Evolutionary conservation across 2,888 invertebrate genomes (phyloP), one percentile per base, ranked within the genome.

Genomic region (Masnerella sp.): DNA sequence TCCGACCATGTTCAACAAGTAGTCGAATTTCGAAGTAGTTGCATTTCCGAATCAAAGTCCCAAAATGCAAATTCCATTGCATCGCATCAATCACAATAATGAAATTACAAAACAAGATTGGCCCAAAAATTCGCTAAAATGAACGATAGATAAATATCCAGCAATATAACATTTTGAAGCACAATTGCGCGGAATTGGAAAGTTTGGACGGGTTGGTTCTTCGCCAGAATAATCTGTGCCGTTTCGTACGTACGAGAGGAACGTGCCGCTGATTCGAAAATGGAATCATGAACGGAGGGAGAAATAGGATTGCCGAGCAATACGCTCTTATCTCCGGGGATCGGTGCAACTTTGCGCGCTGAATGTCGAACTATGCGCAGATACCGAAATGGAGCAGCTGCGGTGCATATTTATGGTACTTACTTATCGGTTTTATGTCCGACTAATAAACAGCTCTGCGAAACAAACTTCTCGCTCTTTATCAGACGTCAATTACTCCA

Each of bases 301-400:
- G 62, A 52, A 64, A 64, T 64, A 52, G 43, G 62, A 64, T 52
- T 49, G 20, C 52, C 43, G 34, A 34, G 62, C 52, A 64, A 52
- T 64, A 43, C 22, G 52, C 52, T 52, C 43, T 42, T 52, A 51
- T 51, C 62, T 49, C 62, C 9, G 12, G 62, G 42, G 51, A 51
- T 51, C 42, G n/a, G 38, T 12, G 11, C 30, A 40, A 30, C 38
- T 49, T 49, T 61, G 49, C 45, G 32, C 20, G 52, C 20, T 42
- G 38, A 43, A 58, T 58, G 15, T 42, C 43, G 43, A 43, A 58
- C 34, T 17, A 11, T 42, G 20, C 18, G 20, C 18, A 14, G 40
- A 42, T 20, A n/a, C 14, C 25, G 47, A 28, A 43, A 9, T 43
- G 43, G 22, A 47, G 28, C 28, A 28, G 28, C 25, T 28, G 47